Evolutionary conservation across 2,888 invertebrate species (phyloP).

Genomic region (Chorisops tibialis): DNA sequence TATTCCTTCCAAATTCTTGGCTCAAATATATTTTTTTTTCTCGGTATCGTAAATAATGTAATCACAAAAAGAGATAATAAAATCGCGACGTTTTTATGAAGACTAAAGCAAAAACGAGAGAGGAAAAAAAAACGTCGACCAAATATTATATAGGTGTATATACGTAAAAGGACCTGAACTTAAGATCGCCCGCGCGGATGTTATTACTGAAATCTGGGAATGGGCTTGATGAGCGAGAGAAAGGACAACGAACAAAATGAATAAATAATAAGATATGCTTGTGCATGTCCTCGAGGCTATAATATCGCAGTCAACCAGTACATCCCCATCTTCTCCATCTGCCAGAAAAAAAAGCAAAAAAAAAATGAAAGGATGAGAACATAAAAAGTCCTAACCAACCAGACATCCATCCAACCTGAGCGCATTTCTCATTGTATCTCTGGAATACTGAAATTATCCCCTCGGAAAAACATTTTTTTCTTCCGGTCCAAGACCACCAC

Average conservation of each 20-base stretch:
- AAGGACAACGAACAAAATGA: conserved; percentile 19
- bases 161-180: too few relatives aligned
- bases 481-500: too few relatives aligned
- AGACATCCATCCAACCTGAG: background rate
- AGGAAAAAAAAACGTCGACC: too few relatives aligned
- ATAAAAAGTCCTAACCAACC: background rate
- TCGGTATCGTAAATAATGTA: conserved; percentile 20
- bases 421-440: background rate
- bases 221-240: too few relatives aligned
- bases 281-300: conserved; percentile 23
- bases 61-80: conserved; percentile 27
- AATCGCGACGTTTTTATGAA: conserved; percentile 28
- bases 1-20: background rate
- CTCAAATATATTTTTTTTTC: background rate
- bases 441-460: background rate
- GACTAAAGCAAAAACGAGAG: background rate
- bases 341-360: background rate
- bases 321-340: too few relatives aligned
- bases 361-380: background rate
- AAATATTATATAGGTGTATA: too few relatives aligned
- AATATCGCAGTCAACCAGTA: background rate
- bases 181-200: too few relatives aligned
- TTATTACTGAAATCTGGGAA: too few relatives aligned
- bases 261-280: conserved; percentile 25
- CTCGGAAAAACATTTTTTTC: background rate